Base-by-base conservation (phyloP, 2,888 invertebrate species). In the Neoitamus cyanurus region DNA sequence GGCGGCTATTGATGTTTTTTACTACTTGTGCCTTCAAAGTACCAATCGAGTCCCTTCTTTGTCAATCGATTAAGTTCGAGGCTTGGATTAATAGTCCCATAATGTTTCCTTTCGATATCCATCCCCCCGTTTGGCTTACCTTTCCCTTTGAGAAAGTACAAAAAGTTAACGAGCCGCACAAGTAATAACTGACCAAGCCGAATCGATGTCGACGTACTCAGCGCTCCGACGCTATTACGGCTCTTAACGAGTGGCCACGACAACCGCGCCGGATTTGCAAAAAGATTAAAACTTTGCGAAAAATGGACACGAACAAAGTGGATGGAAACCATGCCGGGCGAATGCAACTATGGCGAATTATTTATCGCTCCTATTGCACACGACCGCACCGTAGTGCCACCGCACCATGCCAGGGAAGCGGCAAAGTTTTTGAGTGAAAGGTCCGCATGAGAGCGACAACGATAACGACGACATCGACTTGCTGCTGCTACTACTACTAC, bases 61-160 rank as follows among this genome's bases (percentile, higher is more conserved):
- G 11, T 42, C 13, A 36, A 42, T 42, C 42, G 75, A 25, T 42
- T 75, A 75, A 75, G 72, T 77, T 25, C 25, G 42, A 2, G 20
- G 20, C 11, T 58, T 15, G 20, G 25, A 58, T 34, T 58, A 58
- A 58, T 78, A 20, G 31, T 42, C 48, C 15, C n/a, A 48, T 58
- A 78, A 80, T 80, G 78, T 80, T 31, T 48, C 78, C 78, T 80
- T 58, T 80, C 78, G 31, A 48, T 58, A 30, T n/a, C 37, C 58
- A 58, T 58, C 34, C 20, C 20, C 78, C n/a, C n/a, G 48, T n/a
- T 20, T 48, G 25, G 30, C 15, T 31, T 58, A 48, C 78, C 78
- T 80, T 80, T 80, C 58, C 78, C 48, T 80, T 80, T 80, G 78
- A 37, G 78, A 80, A 80, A 80, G 78, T 58, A 31, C 30, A 80